Conservation (phyloP, 2,888 invertebrate species). For the Eupithecia inturbata region DNA sequence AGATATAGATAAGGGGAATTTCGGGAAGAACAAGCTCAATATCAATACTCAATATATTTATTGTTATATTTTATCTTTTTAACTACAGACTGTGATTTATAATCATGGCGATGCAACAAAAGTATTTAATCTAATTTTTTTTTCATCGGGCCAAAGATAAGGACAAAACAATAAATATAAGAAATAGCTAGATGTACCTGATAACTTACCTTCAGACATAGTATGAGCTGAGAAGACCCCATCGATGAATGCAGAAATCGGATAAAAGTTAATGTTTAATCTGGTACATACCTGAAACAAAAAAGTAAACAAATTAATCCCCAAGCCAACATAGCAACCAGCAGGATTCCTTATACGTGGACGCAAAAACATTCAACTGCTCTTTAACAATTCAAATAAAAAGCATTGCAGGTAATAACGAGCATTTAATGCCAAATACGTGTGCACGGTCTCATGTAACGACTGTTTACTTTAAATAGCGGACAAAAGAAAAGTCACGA, state of each 20-base stretch:
- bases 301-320: conserved; percentile 35
- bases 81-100: background rate
- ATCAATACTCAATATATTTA: too few relatives aligned
- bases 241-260: background rate
- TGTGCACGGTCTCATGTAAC: conserved; percentile 60
- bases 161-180: background rate
- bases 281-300: conserved; percentile 62
- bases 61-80: too few relatives aligned
- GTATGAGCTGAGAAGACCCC: background rate
- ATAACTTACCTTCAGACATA: conserved; percentile 7
- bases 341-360: conserved; percentile 19
- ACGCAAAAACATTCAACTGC: conserved; percentile 23
- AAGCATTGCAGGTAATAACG: conserved; percentile 38
- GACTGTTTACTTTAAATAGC: conserved; percentile 57
- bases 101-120: background rate
- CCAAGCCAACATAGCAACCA: conserved; percentile 13
- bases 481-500: conserved; percentile 57
- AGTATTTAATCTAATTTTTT: background rate
- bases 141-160: background rate
- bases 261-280: background rate
- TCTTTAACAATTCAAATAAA: conserved; percentile 35
- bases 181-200: background rate
- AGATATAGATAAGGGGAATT: background rate
- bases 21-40: background rate
- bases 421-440: conserved; percentile 56